Percentiles rank a stretch among this genome's conserved stretches.
phyloP scores from a whole-genome alignment of 2,797 vertebrate species.

The Lophius americanus region DNA sequence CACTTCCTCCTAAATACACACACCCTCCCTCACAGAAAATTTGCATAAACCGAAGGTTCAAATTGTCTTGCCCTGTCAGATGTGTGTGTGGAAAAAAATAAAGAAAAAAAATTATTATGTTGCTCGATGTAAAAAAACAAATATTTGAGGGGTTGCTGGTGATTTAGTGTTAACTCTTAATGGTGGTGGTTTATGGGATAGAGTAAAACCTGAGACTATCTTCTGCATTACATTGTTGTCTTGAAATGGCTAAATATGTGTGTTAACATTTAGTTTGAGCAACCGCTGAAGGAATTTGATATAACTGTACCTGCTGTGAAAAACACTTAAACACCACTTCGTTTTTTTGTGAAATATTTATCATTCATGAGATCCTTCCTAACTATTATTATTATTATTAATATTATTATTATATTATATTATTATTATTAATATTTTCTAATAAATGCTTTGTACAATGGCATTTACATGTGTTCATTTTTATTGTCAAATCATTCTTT shows the following conservation, averaged over 20 bases:
- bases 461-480: conserved; percentile 47
- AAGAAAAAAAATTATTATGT: conserved; percentile 67
- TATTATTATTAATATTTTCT: conserved; percentile 16
- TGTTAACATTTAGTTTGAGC: conserved; percentile 78
- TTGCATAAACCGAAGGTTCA: conserved; percentile 60
- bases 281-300: conserved; percentile 71
- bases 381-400: conserved; percentile 53
- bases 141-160: conserved; percentile 70
- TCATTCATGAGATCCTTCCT: conserved; percentile 52
- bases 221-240: conserved; percentile 78
- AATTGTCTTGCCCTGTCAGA: conserved; percentile 75
- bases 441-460: conserved; percentile 15
- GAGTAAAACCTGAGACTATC: conserved; percentile 72
- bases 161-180: conserved; percentile 68
- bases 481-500: conserved; percentile 28
- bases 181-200: conserved; percentile 68
- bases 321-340: conserved; percentile 68
- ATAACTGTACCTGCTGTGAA: conserved; percentile 71
- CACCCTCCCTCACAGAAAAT: conserved; percentile 57
- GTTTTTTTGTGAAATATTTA: conserved; percentile 78
- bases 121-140: conserved; percentile 70
- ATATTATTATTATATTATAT: conserved; percentile 20
- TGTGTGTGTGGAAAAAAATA: conserved; percentile 53
- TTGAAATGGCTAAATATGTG: conserved; percentile 74
- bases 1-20: conserved; percentile 62